A percentile compares a stretch with the other conserved stretches of the same genome.
phyloP scores from a whole-genome alignment of 2,797 vertebrate genomes.

The Pseudomugil tenellus region DNA sequence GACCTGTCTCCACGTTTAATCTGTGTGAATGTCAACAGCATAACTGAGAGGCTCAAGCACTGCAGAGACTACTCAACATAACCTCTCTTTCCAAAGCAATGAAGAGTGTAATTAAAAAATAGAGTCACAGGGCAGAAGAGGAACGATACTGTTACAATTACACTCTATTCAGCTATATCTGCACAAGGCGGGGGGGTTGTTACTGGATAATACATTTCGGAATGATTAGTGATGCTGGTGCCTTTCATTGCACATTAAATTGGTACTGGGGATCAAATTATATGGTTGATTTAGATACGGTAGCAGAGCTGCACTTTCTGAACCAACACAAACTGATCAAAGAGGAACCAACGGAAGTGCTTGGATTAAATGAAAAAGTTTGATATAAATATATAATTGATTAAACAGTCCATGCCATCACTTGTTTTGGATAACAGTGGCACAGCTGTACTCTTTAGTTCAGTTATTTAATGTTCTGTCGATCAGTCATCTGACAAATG shows the following conservation, averaged over 20 bases:
- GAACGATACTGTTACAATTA: slow-evolving; percentile 25
- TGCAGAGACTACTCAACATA: slow-evolving; percentile 12
- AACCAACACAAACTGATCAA: slow-evolving; percentile 34
- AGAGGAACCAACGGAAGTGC: slow-evolving; percentile 18
- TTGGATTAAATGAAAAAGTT: slow-evolving; percentile 16
- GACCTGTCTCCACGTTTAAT: slow-evolving; percentile 19
- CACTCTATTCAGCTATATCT: slow-evolving; percentile 20
- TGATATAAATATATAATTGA: neutral
- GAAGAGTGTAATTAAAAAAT: slow-evolving; percentile 41
- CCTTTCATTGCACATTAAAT: neutral
- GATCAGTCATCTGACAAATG: neutral
- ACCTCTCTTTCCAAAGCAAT: slow-evolving; percentile 16
- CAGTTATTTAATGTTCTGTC: neutral
- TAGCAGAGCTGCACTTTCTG: slow-evolving; percentile 13
- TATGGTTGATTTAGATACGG: slow-evolving; percentile 28
- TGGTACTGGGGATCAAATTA: slow-evolving; percentile 9
- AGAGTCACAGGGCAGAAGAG: slow-evolving; percentile 27
- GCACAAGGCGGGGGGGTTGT: no score
- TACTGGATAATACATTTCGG: neutral
- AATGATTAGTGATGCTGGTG: slow-evolving; percentile 25
- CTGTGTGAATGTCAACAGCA: slow-evolving; percentile 11
- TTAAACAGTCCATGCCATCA: neutral
- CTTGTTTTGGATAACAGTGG: neutral
- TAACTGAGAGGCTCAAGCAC: slow-evolving; percentile 11
- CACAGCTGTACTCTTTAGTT: neutral